Evolutionary conservation across 2,888 invertebrate species (phyloP).

Genomic region (Diachrysia chrysitis): DNA sequence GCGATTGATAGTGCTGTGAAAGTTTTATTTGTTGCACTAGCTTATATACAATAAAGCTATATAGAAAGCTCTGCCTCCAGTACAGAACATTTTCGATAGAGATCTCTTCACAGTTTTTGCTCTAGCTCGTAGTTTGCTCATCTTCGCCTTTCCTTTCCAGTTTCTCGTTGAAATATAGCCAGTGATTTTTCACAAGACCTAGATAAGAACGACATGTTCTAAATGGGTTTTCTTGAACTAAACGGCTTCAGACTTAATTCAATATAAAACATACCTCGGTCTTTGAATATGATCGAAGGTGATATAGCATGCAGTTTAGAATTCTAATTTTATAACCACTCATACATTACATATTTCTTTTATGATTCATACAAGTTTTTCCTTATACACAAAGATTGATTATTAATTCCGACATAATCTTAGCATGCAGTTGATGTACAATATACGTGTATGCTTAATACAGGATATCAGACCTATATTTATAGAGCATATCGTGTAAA

Average conservation of each 20-base stretch:
- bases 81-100: neutral
- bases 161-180: slow-evolving; percentile 1
- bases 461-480: slow-evolving; percentile 25
- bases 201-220: slow-evolving; percentile 1
- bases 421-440: slow-evolving; percentile 17
- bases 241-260: neutral
- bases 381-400: slow-evolving; percentile 29
- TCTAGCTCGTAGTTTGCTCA: neutral
- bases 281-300: neutral
- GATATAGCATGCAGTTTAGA: neutral
- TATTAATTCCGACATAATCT: slow-evolving; percentile 19
- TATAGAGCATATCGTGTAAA: slow-evolving; percentile 10
- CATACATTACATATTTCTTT: slow-evolving; percentile 8
- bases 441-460: slow-evolving; percentile 7
- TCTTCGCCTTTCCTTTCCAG: slow-evolving; percentile 14
- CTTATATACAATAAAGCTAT: neutral
- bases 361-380: slow-evolving; percentile 19
- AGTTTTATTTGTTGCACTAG: slow-evolving; percentile 27
- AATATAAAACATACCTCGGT: neutral
- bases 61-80: slow-evolving; percentile 11
- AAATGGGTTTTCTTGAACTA: slow-evolving; percentile 4
- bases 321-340: slow-evolving; percentile 2
- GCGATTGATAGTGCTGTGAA: slow-evolving; percentile 23
- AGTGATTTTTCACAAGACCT: neutral
- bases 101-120: neutral